These are phyloP conservation scores for Tapirus terrestris DNA, from an alignment of 2,113 vertebrate genomes.

Conservation along the genomic window DNA sequence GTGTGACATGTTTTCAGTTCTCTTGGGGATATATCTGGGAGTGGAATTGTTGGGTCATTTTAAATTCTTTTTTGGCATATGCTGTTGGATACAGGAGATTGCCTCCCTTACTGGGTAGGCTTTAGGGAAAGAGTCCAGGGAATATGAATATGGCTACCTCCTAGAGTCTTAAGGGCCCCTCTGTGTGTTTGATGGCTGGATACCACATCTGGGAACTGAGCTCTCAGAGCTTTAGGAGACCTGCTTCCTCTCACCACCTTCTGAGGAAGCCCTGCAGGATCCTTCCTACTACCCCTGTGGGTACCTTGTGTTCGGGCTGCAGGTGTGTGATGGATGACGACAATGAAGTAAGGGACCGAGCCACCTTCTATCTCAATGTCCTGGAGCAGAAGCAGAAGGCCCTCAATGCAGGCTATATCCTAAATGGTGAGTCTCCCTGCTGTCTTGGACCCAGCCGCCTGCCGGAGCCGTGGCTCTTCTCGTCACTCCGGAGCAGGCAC, in stretches of 20 bases:
- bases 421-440: conserved; percentile 85
- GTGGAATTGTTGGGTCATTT: not conserved
- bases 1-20: not conserved
- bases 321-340: conserved; percentile 93
- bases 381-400: conserved; percentile 90
- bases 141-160: not conserved
- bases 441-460: rapidly evolving
- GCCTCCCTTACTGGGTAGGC: not conserved
- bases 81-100: not conserved
- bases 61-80: not conserved
- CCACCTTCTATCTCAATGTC: conserved; percentile 90
- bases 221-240: not conserved
- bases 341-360: conserved; percentile 90
- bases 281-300: not conserved
- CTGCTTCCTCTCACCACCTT: not conserved
- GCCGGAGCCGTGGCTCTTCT: not conserved
- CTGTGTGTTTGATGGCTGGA: not conserved
- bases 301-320: conserved; percentile 30
- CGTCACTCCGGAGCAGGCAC: not conserved
- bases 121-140: not conserved
- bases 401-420: conserved; percentile 90
- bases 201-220: not conserved
- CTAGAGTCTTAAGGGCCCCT: not conserved
- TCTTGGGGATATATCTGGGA: not conserved
- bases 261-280: not conserved